Conservation (phyloP, 2,113 vertebrate species). For the Empidonax alnorum region DNA sequence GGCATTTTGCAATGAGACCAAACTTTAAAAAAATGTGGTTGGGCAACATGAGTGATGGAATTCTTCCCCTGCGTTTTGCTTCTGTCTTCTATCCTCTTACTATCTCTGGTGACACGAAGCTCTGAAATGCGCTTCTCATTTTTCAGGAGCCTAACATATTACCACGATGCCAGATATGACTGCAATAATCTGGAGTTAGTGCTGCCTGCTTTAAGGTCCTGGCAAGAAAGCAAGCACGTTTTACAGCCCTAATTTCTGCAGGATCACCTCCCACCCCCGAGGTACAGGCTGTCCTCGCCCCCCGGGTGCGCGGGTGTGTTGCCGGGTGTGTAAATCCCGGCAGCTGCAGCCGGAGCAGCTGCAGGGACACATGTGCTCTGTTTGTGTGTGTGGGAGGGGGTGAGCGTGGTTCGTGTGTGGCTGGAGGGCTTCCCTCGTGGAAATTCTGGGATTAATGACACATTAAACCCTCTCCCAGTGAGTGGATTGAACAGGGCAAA, state of each 20-base stretch:
- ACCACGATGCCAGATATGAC: rapidly evolving
- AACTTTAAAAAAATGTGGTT: background rate
- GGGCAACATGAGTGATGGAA: background rate
- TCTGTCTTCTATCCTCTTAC: background rate
- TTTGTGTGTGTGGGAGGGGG: background rate
- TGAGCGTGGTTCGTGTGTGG: background rate
- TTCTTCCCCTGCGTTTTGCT: background rate
- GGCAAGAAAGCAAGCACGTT: rapidly evolving
- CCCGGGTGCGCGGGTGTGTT: background rate
- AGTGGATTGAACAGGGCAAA: background rate
- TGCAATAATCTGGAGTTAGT: rapidly evolving
- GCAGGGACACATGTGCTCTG: background rate
- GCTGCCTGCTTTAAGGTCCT: background rate
- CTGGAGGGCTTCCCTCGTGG: background rate
- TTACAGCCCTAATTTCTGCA: background rate
- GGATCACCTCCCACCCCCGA: background rate
- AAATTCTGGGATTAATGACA: background rate
- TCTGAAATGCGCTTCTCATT: rapidly evolving
- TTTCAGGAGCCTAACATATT: rapidly evolving
- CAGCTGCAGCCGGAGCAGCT: slow-evolving; percentile 44
- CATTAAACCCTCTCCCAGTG: background rate
- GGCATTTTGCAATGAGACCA: background rate
- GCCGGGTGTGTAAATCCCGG: background rate
- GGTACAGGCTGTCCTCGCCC: background rate
- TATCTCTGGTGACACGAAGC: rapidly evolving